These are phyloP conservation scores for Stictonetta naevosa DNA, from an alignment of 2,113 vertebrate genomes.

Conservation along the genomic window DNA sequence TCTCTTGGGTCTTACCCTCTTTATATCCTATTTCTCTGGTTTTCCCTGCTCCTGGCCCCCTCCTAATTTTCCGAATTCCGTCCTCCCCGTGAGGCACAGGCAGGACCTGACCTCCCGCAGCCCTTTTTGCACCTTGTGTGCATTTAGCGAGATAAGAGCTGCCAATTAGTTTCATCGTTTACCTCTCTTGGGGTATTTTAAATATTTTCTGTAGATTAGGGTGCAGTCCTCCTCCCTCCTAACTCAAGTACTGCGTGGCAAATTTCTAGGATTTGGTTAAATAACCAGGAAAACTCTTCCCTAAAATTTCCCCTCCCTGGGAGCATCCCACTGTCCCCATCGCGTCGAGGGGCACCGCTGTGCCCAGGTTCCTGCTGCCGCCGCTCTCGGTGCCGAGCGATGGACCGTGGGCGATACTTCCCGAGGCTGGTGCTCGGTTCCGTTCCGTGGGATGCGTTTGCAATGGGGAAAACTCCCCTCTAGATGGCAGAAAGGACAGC, in stretches of 20 bases:
- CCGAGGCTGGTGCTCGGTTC: too few relatives aligned
- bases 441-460: rapidly evolving
- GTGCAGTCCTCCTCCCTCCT: neutral
- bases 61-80: neutral
- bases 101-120: neutral
- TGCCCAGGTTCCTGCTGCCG: rapidly evolving
- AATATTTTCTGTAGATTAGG: too few relatives aligned
- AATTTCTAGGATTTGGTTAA: neutral
- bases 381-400: neutral
- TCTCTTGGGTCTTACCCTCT: neutral
- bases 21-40: neutral
- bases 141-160: neutral
- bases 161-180: neutral
- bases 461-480: slow-evolving; percentile 1
- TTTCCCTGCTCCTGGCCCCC: neutral
- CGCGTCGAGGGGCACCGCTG: rapidly evolving
- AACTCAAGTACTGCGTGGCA: rapidly evolving
- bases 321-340: neutral
- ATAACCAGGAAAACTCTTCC: neutral
- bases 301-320: neutral
- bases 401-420: rapidly evolving
- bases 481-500: slow-evolving; percentile 48
- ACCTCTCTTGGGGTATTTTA: neutral
- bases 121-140: rapidly evolving
- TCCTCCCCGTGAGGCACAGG: rapidly evolving